These are phyloP conservation scores for Mechanitis mazaeus DNA, from an alignment of 2,888 invertebrate species.

Conservation along the genomic window DNA sequence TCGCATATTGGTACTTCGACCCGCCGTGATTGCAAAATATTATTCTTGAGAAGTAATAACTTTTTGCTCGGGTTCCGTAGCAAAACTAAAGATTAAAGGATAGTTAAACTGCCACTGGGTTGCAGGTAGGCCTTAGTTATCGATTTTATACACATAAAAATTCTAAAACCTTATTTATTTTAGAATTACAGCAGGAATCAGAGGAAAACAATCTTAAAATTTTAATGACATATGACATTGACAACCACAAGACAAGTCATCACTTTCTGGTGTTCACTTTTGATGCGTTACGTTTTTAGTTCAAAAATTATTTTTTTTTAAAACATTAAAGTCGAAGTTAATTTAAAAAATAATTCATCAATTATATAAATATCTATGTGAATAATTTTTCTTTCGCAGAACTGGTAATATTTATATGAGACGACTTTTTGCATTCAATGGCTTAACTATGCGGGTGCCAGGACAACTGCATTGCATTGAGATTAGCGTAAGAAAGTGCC, in stretches of 20 bases:
- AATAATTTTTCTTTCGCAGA: too few relatives aligned
- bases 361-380: too few relatives aligned
- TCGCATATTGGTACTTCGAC: slow-evolving; percentile 65
- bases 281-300: slow-evolving; percentile 5
- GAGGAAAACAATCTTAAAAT: not conserved
- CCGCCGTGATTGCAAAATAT: slow-evolving; percentile 62
- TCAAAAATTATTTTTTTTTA: not conserved
- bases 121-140: not conserved
- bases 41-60: not conserved
- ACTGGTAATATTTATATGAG: too few relatives aligned
- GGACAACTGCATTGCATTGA: too few relatives aligned
- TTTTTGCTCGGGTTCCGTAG: not conserved
- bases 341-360: not conserved
- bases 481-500: too few relatives aligned
- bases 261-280: slow-evolving; percentile 6
- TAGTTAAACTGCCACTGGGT: too few relatives aligned
- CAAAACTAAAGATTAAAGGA: too few relatives aligned
- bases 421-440: too few relatives aligned
- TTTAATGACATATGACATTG: slow-evolving; percentile 8
- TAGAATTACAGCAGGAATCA: too few relatives aligned
- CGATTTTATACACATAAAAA: not conserved
- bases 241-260: slow-evolving; percentile 14
- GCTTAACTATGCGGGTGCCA: too few relatives aligned
- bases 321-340: too few relatives aligned
- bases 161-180: not conserved